Evolutionary conservation across 2,888 invertebrate species (phyloP), one percentile per base, ranked within the genome.

Genomic region (Lepidocyrtinus sp.): DNA sequence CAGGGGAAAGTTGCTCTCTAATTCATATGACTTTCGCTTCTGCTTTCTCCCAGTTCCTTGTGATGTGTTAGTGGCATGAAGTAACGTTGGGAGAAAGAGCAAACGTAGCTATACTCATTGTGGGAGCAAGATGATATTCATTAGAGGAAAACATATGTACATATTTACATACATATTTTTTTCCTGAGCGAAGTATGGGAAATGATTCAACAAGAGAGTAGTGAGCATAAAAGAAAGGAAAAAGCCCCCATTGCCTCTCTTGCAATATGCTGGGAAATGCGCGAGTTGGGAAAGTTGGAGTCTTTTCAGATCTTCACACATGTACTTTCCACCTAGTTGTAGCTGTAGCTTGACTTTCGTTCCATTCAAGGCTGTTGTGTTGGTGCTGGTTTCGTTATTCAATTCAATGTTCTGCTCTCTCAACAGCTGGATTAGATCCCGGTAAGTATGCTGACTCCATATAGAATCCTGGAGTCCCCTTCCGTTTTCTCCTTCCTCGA

Each of bases 211-310:
- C 77, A 78, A 72, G 72, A 72, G 72, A 50, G 26, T 19, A 45
- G 63, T 17, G n/a, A 64, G 64, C n/a, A 72, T 24, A 69, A 25
- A n/a, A n/a, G n/a, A 21, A n/a, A 62, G 25, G 26, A 24, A 50
- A 24, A 26, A 62, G 25, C 21, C 46, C 55, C 55, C 17, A 3
- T 9, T n/a, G 59, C 59, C 12, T 19, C 21, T 59, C 22, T 59
- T 74, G 19, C 79, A 79, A 79, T 79, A 25, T 79, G 79, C 79
- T 79, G 79, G 69, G 69, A 79, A 79, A 79, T 79, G 79, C 79
- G 79, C 79, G 73, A 79, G 55, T 68, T 46, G 71, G 59, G 61
- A 67, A 70, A 27, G 12, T 59, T 73, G 67, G 21, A 59, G 55
- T 22, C 9, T 21, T 21, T 22, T 36, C 36, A n/a, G n/a, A n/a